Evolutionary conservation across 2,888 invertebrate genomes (phyloP).

Genomic region (Cryptocheilus praepositus): DNA sequence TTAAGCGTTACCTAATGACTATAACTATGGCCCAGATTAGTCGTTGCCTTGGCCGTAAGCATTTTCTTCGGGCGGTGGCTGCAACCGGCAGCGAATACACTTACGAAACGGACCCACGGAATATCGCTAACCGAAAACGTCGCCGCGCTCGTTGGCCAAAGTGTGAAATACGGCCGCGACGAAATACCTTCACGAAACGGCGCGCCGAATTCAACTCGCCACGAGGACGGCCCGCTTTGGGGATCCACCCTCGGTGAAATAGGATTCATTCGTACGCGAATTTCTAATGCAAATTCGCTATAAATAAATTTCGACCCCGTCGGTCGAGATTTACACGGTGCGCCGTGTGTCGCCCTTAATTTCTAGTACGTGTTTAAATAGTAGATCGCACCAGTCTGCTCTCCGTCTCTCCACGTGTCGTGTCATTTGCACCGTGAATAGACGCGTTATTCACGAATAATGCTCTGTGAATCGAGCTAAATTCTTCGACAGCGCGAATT

Average conservation of each 20-base stretch:
- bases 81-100: constrained; percentile 21
- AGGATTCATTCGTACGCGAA: constrained; percentile 31
- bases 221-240: constrained; percentile 4
- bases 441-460: no score
- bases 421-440: no score
- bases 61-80: constrained; percentile 56
- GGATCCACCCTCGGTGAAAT: constrained; percentile 20
- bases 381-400: constrained; percentile 9
- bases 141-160: constrained; percentile 39
- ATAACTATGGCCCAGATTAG: constrained; percentile 61
- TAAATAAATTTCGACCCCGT: constrained; percentile 35
- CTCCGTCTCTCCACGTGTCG: not conserved
- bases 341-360: constrained; percentile 8
- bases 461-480: no score
- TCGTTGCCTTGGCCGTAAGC: constrained; percentile 62
- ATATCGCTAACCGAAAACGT: constrained; percentile 44
- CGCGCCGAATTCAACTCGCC: constrained; percentile 1
- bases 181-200: constrained; percentile 25
- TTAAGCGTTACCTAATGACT: constrained; percentile 65
- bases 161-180: constrained; percentile 43
- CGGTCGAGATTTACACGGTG: not conserved
- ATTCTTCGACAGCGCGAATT: no score
- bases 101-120: constrained; percentile 29
- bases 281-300: constrained; percentile 30
- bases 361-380: constrained; percentile 12